Percentiles rank a stretch among this genome's conserved stretches.
Conservation (phyloP, 2,888 invertebrate genomes). For the Machimus rusticus region DNA sequence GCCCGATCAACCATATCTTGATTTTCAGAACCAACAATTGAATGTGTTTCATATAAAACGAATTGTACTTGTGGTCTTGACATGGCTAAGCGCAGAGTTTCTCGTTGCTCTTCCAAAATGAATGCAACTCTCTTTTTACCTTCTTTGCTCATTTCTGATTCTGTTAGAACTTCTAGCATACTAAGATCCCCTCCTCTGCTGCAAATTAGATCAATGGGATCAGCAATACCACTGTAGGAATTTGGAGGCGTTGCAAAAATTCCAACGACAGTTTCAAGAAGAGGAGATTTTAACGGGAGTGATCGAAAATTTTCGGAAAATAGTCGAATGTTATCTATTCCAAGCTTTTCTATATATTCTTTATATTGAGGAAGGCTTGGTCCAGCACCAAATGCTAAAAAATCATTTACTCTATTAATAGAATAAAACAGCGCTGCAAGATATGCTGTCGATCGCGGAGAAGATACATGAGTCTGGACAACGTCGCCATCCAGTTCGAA, state of each 20-base stretch:
- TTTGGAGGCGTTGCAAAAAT: conserved; percentile 81
- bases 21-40: conserved; percentile 78
- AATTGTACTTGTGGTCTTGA: conserved; percentile 84
- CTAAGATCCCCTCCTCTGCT: conserved; percentile 79
- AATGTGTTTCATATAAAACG: conserved; percentile 83
- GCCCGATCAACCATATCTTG: conserved; percentile 74
- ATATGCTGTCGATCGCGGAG: conserved; percentile 81
- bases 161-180: conserved; percentile 77
- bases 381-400: conserved; percentile 71
- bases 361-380: conserved; percentile 69
- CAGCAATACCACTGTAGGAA: conserved; percentile 79
- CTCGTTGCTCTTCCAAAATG: conserved; percentile 79
- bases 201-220: conserved; percentile 83
- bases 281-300: conserved; percentile 64
- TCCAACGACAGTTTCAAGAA: conserved; percentile 70
- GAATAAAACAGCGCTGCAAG: conserved; percentile 72
- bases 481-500: conserved; percentile 74
- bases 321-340: conserved; percentile 68
- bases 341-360: conserved; percentile 72
- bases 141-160: conserved; percentile 70
- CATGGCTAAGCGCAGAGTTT: conserved; percentile 76
- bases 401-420: conserved; percentile 67
- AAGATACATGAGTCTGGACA: conserved; percentile 80
- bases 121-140: conserved; percentile 70
- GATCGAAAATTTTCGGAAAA: conserved; percentile 66